Percentiles rank a stretch among this genome's conserved stretches.
phyloP scores from a whole-genome alignment of 1,140 invertebrate species.

The Triops cancriformis region DNA sequence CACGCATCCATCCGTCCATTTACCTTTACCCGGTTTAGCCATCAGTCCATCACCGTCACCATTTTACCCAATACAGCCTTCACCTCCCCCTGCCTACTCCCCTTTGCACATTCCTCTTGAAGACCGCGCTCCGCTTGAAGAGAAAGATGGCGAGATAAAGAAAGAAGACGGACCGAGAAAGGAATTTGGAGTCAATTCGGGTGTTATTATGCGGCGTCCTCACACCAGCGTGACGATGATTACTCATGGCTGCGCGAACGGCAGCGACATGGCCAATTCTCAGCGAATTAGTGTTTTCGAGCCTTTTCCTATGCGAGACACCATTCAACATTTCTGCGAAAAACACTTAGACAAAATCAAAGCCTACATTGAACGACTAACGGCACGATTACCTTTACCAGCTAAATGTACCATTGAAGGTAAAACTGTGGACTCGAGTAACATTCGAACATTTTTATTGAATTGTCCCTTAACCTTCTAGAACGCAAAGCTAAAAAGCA shows the following conservation, averaged over 20 bases:
- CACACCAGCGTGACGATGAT: background rate
- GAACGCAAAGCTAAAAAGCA: constrained; percentile 73
- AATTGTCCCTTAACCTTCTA: constrained; percentile 34
- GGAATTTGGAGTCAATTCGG: background rate
- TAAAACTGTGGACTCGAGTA: constrained; percentile 42
- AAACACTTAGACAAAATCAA: constrained; percentile 87
- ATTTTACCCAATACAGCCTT: background rate
- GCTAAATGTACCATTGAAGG: constrained; percentile 85
- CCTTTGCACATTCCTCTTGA: background rate
- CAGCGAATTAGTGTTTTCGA: constrained; percentile 76
- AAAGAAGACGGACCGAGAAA: background rate
- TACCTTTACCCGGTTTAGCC: background rate
- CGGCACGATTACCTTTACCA: constrained; percentile 71
- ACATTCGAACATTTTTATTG: no score
- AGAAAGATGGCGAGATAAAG: background rate
- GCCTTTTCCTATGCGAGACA: constrained; percentile 77
- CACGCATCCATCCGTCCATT: background rate
- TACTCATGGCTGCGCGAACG: background rate
- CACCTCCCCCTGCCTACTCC: background rate
- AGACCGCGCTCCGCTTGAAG: background rate
- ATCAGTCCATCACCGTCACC: background rate
- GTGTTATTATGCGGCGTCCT: background rate
- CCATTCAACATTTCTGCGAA: constrained; percentile 87
- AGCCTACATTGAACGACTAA: constrained; percentile 78
- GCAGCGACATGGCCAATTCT: constrained; percentile 24